Evolutionary conservation across 2,113 vertebrate genomes (phyloP).

Genomic region (Odobenus rosmarus): DNA sequence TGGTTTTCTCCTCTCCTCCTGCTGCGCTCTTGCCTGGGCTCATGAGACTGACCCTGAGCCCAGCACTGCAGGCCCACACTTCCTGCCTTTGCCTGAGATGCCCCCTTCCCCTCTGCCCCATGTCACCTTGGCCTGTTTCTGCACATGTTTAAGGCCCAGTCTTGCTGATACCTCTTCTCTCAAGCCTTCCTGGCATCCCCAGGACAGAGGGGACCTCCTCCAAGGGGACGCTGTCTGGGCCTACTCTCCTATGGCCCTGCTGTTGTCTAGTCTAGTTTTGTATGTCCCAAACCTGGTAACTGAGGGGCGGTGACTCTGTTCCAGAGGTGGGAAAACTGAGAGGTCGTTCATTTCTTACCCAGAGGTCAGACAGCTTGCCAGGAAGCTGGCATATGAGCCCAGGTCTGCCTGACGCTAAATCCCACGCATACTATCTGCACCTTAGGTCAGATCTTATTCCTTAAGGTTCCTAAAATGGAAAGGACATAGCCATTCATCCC

Average conservation of each 20-base stretch:
- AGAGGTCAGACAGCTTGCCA: not conserved
- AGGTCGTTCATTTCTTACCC: not conserved
- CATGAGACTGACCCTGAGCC: not conserved
- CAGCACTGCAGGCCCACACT: not conserved
- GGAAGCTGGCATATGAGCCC: not conserved
- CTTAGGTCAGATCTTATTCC: not conserved
- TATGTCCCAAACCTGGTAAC: fast-evolving
- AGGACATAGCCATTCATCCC: fast-evolving
- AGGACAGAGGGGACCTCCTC: not conserved
- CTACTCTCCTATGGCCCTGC: not conserved
- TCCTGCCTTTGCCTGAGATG: not conserved
- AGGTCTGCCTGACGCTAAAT: not conserved
- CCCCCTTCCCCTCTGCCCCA: no score
- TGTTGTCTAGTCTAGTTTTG: not conserved
- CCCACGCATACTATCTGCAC: fast-evolving
- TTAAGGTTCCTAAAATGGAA: not conserved
- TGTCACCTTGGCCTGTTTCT: not conserved
- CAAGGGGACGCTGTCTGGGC: fast-evolving
- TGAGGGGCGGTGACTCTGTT: not conserved
- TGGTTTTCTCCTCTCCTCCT: not conserved
- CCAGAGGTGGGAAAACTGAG: not conserved
- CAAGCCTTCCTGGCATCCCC: not conserved
- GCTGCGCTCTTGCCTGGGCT: not conserved
- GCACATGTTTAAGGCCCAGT: not conserved
- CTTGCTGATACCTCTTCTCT: not conserved